phyloP scores from a whole-genome alignment of 2,888 invertebrate genomes.

The Dasypogon diadema region DNA sequence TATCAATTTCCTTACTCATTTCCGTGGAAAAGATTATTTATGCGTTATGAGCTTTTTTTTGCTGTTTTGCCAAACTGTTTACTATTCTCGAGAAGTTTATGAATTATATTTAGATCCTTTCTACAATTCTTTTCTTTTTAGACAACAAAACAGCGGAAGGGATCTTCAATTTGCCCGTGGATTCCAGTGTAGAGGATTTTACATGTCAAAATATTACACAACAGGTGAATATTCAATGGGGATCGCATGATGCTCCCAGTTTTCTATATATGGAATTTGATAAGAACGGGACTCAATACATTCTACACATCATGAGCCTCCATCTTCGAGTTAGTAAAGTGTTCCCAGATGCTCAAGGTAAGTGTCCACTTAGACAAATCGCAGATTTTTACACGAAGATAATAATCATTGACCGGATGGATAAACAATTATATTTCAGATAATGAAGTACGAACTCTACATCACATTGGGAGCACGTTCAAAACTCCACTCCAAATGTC shows the following conservation, averaged over 20 bases:
- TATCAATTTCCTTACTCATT: too few species aligned
- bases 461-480: slow-evolving; percentile 72
- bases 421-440: slow-evolving; percentile 57
- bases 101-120: too few species aligned
- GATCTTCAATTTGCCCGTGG: slow-evolving; percentile 69
- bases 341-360: slow-evolving; percentile 67
- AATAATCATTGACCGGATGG: too few species aligned
- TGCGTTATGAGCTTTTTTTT: too few species aligned
- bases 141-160: slow-evolving; percentile 61
- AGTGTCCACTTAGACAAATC: too few species aligned
- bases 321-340: slow-evolving; percentile 61
- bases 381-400: too few species aligned
- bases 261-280: slow-evolving; percentile 68
- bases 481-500: slow-evolving; percentile 75
- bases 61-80: too few species aligned
- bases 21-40: too few species aligned
- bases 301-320: slow-evolving; percentile 62
- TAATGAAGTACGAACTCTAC: slow-evolving; percentile 65
- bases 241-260: slow-evolving; percentile 58
- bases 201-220: slow-evolving; percentile 66
- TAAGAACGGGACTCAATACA: slow-evolving; percentile 65
- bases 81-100: too few species aligned
- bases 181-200: slow-evolving; percentile 65
- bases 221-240: slow-evolving; percentile 67
- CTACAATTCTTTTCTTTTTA: too few species aligned